A percentile compares a stretch with the other conserved stretches of the same genome.
Evolutionary conservation across 2,113 vertebrate species (phyloP).

Genomic region (Phoenicopterus ruber): DNA sequence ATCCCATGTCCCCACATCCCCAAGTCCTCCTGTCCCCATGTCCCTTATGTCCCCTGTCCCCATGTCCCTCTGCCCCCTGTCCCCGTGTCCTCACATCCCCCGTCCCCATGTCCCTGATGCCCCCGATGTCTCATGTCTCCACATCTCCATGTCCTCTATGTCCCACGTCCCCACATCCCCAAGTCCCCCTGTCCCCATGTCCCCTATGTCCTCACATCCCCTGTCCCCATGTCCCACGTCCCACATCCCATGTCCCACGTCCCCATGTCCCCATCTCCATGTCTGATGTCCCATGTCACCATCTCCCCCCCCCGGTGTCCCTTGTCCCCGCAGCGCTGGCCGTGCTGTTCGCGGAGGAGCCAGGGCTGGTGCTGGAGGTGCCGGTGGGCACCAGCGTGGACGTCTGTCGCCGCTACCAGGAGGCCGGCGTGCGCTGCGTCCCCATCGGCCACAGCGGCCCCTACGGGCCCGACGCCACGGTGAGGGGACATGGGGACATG

Average conservation of each 20-base stretch:
- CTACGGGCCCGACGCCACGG: slow-evolving; percentile 78
- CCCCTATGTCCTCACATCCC: no score
- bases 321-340: slow-evolving; percentile 71
- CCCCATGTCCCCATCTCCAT: neutral
- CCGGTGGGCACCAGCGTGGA: slow-evolving; percentile 42
- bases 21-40: no score
- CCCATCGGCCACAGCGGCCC: slow-evolving; percentile 76
- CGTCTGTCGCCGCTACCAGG: slow-evolving; percentile 66
- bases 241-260: neutral
- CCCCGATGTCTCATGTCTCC: no score
- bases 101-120: neutral
- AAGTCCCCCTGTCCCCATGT: neutral
- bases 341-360: slow-evolving; percentile 87
- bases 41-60: no score
- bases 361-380: slow-evolving; percentile 86
- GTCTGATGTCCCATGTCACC: neutral
- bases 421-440: slow-evolving; percentile 75
- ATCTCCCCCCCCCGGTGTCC: neutral
- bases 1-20: no score
- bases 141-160: no score
- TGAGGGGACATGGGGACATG: slow-evolving; percentile 53
- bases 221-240: neutral
- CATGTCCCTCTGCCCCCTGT: no score
- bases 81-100: neutral
- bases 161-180: neutral